A percentile compares a stretch with the other conserved stretches of the same genome.
phyloP scores from a whole-genome alignment of 2,888 invertebrate species.

The Stramonita haemastoma region DNA sequence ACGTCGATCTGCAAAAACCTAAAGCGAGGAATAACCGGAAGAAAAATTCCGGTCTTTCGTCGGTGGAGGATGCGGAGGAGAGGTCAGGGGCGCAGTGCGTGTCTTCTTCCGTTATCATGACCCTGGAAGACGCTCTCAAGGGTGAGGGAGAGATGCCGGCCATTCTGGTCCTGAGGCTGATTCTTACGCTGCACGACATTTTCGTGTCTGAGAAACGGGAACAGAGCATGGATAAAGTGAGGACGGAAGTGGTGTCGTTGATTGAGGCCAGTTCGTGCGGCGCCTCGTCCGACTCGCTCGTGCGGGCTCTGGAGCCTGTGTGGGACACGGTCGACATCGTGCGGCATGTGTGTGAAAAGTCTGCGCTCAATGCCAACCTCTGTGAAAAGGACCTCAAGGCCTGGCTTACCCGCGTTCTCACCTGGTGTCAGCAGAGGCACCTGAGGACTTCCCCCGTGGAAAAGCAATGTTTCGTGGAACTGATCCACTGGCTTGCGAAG shows the following conservation, averaged over 20 bases:
- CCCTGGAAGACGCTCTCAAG: not conserved
- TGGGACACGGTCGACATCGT: not conserved
- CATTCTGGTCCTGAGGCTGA: not conserved
- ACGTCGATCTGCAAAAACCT: not conserved
- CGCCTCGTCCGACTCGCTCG: not conserved
- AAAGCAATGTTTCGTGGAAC: not conserved
- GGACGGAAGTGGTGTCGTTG: not conserved
- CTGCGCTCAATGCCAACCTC: too few species aligned
- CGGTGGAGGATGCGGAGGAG: not conserved
- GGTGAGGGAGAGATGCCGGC: not conserved
- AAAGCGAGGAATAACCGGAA: not conserved
- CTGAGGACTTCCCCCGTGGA: not conserved
- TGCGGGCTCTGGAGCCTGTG: not conserved
- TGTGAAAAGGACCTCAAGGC: not conserved
- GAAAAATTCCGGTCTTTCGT: not conserved
- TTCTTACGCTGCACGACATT: not conserved
- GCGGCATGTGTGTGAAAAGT: not conserved
- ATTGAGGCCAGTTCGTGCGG: not conserved
- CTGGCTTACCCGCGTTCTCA: not conserved
- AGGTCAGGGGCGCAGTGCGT: not conserved
- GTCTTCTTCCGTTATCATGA: not conserved
- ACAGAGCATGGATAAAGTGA: not conserved
- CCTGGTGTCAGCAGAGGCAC: not conserved
- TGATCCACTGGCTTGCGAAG: not conserved
- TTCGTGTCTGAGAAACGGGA: not conserved